A percentile compares a stretch with the other conserved stretches of the same genome.
Conservation (phyloP, 1,140 invertebrate species). For the Trichonephila inaurata region DNA sequence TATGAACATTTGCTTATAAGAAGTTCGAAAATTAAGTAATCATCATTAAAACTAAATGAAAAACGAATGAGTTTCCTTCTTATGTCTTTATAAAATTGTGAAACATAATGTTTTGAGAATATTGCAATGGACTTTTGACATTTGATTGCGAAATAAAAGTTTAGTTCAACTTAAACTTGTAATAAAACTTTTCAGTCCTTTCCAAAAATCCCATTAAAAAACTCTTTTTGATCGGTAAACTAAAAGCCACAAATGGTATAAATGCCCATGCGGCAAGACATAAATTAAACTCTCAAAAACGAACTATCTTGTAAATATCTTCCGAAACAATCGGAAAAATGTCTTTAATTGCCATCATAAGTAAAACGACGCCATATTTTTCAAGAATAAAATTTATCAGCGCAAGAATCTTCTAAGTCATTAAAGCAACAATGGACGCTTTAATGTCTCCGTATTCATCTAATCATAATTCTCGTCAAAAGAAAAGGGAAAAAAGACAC, state of each 20-base stretch:
- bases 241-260: neutral
- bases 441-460: conserved; percentile 27
- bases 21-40: too few species aligned
- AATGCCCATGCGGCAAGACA: neutral
- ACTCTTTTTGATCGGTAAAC: neutral
- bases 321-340: neutral
- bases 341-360: conserved; percentile 8
- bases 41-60: too few species aligned
- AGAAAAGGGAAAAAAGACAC: neutral
- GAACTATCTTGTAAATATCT: conserved; percentile 8
- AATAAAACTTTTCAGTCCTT: neutral
- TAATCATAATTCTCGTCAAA: conserved; percentile 16
- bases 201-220: conserved; percentile 28
- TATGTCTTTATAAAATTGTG: too few species aligned
- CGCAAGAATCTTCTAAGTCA: conserved; percentile 1
- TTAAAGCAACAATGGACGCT: conserved; percentile 44
- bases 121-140: too few species aligned
- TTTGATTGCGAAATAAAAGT: too few species aligned
- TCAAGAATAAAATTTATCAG: conserved; percentile 6
- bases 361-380: conserved; percentile 2
- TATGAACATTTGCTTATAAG: too few species aligned
- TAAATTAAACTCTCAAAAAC: conserved; percentile 18
- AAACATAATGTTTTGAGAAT: too few species aligned
- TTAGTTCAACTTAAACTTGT: too few species aligned
- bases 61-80: too few species aligned